Percentiles rank a stretch among this genome's conserved stretches.
Evolutionary conservation across 2,888 invertebrate species (phyloP).

Genomic region (Barypeithes pellucidus): DNA sequence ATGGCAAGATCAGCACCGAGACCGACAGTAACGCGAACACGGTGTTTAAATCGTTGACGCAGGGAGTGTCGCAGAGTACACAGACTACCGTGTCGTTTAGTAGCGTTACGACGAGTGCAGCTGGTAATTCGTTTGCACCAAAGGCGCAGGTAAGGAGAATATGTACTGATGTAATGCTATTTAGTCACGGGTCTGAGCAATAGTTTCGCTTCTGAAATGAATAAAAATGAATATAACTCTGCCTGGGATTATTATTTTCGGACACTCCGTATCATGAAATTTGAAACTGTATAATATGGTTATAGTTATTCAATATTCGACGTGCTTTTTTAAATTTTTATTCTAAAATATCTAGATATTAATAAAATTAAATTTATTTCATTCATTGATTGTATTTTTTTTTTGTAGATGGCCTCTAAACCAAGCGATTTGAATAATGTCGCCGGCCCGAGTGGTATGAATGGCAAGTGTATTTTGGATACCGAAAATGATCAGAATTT

Average conservation of each 20-base stretch:
- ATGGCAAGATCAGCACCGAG: conserved; percentile 67
- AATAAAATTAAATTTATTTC: no score
- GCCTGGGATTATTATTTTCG: no score
- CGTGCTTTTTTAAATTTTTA: no score
- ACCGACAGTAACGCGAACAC: conserved; percentile 71
- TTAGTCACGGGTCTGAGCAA: no score
- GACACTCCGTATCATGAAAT: no score
- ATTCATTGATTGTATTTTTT: not conserved
- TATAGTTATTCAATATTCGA: no score
- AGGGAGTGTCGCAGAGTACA: conserved; percentile 56
- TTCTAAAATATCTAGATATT: no score
- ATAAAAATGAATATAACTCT: no score
- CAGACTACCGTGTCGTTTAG: conserved; percentile 55
- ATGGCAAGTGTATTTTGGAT: conserved; percentile 40
- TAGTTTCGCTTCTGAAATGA: no score
- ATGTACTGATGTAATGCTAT: no score
- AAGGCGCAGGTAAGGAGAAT: conserved; percentile 6
- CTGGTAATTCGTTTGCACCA: conserved; percentile 29
- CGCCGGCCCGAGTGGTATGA: conserved; percentile 57
- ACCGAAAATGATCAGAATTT: conserved; percentile 48
- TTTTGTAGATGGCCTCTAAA: conserved; percentile 23
- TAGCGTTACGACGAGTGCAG: conserved; percentile 48
- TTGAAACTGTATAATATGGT: no score
- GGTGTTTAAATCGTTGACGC: conserved; percentile 58
- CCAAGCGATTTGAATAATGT: conserved; percentile 28